Conservation (phyloP, 2,797 vertebrate genomes). For the Lates japonicus region DNA sequence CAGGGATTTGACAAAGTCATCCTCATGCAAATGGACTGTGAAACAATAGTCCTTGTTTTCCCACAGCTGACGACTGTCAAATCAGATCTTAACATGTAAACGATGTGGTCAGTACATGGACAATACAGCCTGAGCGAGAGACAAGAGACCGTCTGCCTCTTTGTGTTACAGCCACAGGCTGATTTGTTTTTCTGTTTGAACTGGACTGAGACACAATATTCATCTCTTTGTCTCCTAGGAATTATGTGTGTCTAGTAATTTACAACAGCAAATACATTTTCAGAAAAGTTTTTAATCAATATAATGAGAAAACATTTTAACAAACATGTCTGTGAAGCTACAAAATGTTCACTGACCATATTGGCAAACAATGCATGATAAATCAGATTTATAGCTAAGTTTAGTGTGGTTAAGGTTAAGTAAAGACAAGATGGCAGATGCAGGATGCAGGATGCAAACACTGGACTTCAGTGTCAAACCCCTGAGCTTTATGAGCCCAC, state of each 20-base stretch:
- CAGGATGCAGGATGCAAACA: too few species aligned
- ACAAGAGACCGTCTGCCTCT: neutral
- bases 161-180: neutral
- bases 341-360: neutral
- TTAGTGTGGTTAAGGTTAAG: too few species aligned
- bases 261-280: neutral
- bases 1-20: too few species aligned
- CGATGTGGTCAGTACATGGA: neutral
- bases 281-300: too few species aligned
- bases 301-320: neutral
- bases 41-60: neutral
- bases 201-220: slow-evolving; percentile 4
- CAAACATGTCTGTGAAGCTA: neutral
- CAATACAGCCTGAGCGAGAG: neutral
- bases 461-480: too few species aligned
- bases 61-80: neutral
- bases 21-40: neutral
- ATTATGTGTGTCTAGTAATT: neutral
- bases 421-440: too few species aligned
- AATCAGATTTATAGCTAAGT: too few species aligned
- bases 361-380: too few species aligned
- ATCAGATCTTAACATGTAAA: neutral
- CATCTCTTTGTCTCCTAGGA: neutral
- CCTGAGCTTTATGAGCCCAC: too few species aligned
- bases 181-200: neutral